Evolutionary conservation across 2,888 invertebrate genomes (phyloP), one percentile per base, ranked within the genome.

Genomic region (Automeris io): DNA sequence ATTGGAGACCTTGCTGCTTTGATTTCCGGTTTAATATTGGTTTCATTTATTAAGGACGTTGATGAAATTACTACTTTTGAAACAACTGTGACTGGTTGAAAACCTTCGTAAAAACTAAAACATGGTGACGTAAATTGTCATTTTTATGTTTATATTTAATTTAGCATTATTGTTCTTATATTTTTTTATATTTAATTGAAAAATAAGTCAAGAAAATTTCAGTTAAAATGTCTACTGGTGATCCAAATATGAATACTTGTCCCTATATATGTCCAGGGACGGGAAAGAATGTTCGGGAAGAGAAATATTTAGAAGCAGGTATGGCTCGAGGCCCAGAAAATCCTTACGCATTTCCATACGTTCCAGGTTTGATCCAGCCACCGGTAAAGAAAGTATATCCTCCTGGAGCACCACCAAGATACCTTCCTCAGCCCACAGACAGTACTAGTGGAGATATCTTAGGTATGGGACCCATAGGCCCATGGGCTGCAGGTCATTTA

Each of bases 401-500:
- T 2, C 62, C 71, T 0, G 72, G 56, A 13, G 75, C 82, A 7
- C 85, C 86, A 0, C 82, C 86, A 0, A 51, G 50, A 22, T 85
- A 83, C 40, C 65, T 85, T 0, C 86, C 86, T 0, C 85, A 85
- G 42, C 69, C 76, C 0, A 72, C 73, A 0, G 82, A 83, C 2
- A 79, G 67, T 22, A 79, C 77, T 1, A 85, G 85, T 42, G 82
- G 83, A 0, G 83, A 87, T 37, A 68, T 71, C 3, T 67, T 87
- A 4, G 57, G 61, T 1, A 87, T 87, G 87, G 70, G 71, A 0
- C 71, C 83, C 0, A 70, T 82, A 34, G 91, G 90, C 1, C 92
- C 93, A 0, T 94, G 93, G 93, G 94, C 94, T 0, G 88, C 93
- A 0, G 94, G 94, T 0, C 90, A 91, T 47, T 80, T 92, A 1